A percentile compares a stretch with the other conserved stretches of the same genome.
phyloP scores from a whole-genome alignment of 2,888 invertebrate species.

The Mesorhabditis spiculigera region DNA sequence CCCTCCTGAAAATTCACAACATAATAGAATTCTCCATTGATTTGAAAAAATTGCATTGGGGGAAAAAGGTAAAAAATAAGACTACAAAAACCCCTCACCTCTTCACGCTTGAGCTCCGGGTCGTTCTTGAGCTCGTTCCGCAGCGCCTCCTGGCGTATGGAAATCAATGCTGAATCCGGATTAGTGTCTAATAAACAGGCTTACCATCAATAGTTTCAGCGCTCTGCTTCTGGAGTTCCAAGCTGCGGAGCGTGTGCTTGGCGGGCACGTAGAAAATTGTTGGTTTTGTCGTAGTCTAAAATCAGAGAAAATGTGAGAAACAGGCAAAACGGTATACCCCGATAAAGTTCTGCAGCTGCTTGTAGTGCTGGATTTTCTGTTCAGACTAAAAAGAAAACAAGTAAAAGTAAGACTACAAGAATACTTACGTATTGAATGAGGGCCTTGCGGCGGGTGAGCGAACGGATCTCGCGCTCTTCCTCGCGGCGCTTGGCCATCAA shows the following conservation, averaged over 20 bases:
- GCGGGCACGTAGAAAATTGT: constrained; percentile 83
- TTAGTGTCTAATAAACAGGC: not conserved
- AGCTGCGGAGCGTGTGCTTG: constrained; percentile 71
- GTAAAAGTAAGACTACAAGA: constrained; percentile 7
- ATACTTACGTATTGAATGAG: constrained; percentile 46
- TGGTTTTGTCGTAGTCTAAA: constrained; percentile 77
- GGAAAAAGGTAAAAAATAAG: not conserved
- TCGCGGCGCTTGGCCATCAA: constrained; percentile 80
- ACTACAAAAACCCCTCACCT: not conserved
- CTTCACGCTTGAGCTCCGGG: constrained; percentile 8
- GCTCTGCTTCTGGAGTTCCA: constrained; percentile 70
- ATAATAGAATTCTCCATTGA: no score
- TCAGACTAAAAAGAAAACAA: constrained; percentile 64
- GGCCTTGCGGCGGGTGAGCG: constrained; percentile 77
- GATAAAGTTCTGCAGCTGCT: constrained; percentile 75
- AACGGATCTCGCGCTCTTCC: constrained; percentile 82
- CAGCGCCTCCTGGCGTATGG: constrained; percentile 28
- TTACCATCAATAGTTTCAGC: constrained; percentile 60
- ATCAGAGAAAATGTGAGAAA: not conserved
- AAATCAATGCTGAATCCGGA: constrained; percentile 34
- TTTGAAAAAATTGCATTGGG: no score
- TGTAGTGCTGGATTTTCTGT: constrained; percentile 78
- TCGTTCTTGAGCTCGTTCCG: constrained; percentile 10
- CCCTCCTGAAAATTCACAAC: no score
- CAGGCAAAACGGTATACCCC: constrained; percentile 35